Evolutionary conservation across 2,888 invertebrate species (phyloP), one percentile per base, ranked within the genome.

Genomic region (Drosophila kokeensis): DNA sequence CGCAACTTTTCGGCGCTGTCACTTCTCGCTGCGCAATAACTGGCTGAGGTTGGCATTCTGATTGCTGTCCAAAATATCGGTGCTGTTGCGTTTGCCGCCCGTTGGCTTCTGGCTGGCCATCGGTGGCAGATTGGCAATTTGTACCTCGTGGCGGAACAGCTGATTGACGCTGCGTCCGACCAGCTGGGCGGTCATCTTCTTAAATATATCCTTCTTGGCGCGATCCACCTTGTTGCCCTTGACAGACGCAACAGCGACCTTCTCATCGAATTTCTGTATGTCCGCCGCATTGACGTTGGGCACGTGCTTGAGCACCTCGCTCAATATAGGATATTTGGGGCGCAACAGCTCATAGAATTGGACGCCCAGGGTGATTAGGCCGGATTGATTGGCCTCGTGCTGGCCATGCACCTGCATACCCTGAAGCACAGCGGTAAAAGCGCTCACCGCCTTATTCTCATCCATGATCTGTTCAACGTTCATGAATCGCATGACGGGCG

Each of bases 141-240:
- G 96, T 15, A 97, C 96, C 92, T 98, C 97, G 89, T 97, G 97
- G 82, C 96, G 96, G 93, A 98, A 98, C 73, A 97, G 94, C 92
- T 98, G 97, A 32, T 97, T 97, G 32, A 98, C 95, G 94, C 96
- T 98, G 85, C 96, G 95, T 0, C 97, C 97, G 87, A 97, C 96
- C 70, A 98, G 93, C 96, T 96, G 95, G 72, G 96, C 95, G 11
- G 97, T 97, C 82, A 97, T 95, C 93, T 97, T 98, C 94, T 96
- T 98, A 93, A 98, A 98, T 58, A 97, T 94, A 92, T 98, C 98
- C 83, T 97, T 97, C 92, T 97, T 98, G 84, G 96, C 96, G 92
- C 98, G 98, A 91, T 98, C 98, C 52, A 97, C 95, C 93, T 97
- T 96, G 91, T 96, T 95, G 61, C 96, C 96, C 87, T 96, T 96